A percentile compares a stretch with the other conserved stretches of the same genome.
phyloP scores from a whole-genome alignment of 2,797 vertebrate species.

The Microhierax caerulescens region DNA sequence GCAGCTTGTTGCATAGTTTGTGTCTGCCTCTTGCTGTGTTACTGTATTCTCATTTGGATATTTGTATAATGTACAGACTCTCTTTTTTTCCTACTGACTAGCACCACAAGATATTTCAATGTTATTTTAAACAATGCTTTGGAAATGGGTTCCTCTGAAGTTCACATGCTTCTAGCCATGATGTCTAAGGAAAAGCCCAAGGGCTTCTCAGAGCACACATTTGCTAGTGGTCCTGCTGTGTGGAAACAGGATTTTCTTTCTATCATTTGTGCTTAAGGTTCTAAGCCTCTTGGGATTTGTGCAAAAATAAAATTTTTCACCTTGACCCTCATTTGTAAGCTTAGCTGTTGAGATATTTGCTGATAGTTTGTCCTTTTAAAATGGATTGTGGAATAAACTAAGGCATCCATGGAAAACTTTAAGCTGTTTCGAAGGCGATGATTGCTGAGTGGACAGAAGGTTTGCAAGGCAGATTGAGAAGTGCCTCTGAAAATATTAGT shows the following conservation, averaged over 20 bases:
- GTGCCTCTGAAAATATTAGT: conserved; percentile 27
- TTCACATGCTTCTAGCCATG: not conserved
- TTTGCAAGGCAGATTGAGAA: not conserved
- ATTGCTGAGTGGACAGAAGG: not conserved
- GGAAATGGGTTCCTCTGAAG: not conserved
- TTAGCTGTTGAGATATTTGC: not conserved
- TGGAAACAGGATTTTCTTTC: not conserved
- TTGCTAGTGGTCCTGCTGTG: not conserved
- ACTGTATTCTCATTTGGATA: not conserved
- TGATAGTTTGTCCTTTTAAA: not conserved
- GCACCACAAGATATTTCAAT: not conserved
- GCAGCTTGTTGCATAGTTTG: not conserved
- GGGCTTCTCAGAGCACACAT: not conserved
- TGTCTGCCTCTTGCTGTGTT: not conserved
- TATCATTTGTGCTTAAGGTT: not conserved
- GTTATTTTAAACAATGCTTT: not conserved
- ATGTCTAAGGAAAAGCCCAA: not conserved
- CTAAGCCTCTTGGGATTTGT: not conserved
- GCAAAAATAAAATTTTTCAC: not conserved
- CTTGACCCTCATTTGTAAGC: not conserved
- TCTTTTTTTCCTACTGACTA: not conserved
- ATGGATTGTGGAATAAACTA: not conserved
- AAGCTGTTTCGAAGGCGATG: not conserved
- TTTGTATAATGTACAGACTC: not conserved
- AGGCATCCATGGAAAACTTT: not conserved